Percentiles rank a stretch among this genome's conserved stretches.
Conservation (phyloP, 2,888 invertebrate species). For the Spialia ferax region DNA sequence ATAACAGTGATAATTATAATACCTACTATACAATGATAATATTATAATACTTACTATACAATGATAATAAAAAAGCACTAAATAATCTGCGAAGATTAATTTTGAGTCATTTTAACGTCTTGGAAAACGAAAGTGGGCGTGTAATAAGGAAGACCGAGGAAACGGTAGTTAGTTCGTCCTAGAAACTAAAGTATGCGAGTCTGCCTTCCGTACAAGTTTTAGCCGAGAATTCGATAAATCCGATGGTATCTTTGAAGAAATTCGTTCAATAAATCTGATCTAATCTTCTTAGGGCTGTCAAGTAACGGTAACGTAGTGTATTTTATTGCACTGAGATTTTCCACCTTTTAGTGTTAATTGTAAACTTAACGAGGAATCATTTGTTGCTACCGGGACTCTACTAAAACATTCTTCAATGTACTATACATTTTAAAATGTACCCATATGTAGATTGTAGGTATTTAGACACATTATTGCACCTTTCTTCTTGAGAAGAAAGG, state of each 20-base stretch:
- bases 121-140: conserved; percentile 61
- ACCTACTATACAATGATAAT: too few species aligned
- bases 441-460: too few species aligned
- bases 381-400: not conserved
- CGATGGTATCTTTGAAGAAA: conserved; percentile 45
- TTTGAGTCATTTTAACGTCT: not conserved
- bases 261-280: conserved; percentile 48
- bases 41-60: not conserved
- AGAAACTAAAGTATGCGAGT: conserved; percentile 34
- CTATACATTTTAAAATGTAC: too few species aligned
- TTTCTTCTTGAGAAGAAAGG: too few species aligned
- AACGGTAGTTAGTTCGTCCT: conserved; percentile 53
- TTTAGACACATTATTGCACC: too few species aligned
- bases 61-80: not conserved
- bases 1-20: too few species aligned
- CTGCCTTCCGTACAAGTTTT: conserved; percentile 40
- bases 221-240: conserved; percentile 45
- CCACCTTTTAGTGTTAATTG: not conserved
- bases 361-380: not conserved
- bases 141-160: conserved; percentile 65
- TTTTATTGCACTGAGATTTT: conserved; percentile 19
- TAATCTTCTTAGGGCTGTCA: conserved; percentile 40
- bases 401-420: not conserved
- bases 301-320: conserved; percentile 12
- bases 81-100: too few species aligned